Percentiles rank a stretch among this genome's conserved stretches.
phyloP scores from a whole-genome alignment of 2,797 vertebrate species.

The Chelon auratus region DNA sequence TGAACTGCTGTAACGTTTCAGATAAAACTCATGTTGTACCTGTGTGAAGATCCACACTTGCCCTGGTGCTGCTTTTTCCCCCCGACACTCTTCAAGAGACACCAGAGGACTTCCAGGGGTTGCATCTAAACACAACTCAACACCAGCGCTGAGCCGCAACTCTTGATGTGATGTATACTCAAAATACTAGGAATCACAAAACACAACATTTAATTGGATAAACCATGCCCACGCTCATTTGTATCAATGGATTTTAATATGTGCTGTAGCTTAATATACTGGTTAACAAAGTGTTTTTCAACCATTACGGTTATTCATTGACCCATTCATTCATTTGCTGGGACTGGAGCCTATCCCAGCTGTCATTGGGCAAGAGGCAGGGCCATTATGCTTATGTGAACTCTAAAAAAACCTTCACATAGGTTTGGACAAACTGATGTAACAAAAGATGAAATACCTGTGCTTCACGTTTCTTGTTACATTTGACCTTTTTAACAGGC shows the following conservation, averaged over 20 bases:
- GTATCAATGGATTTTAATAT: too few relatives aligned
- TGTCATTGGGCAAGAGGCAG: too few relatives aligned
- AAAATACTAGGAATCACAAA: conserved; percentile 83
- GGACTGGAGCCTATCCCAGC: too few relatives aligned
- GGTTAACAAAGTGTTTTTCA: too few relatives aligned
- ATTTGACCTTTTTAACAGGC: conserved; percentile 83
- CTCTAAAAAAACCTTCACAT: too few relatives aligned
- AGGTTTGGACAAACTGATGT: not conserved
- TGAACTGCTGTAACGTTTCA: conserved; percentile 4
- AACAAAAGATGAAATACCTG: conserved; percentile 77
- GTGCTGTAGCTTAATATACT: too few relatives aligned
- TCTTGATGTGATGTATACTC: conserved; percentile 87
- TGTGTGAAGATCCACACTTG: conserved; percentile 85
- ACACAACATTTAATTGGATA: not conserved
- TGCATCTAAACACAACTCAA: conserved; percentile 85
- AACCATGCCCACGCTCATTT: not conserved
- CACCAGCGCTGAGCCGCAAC: conserved; percentile 85
- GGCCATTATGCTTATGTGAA: not conserved
- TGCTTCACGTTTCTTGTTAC: conserved; percentile 83
- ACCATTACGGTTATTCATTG: too few relatives aligned
- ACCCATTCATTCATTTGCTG: not conserved
- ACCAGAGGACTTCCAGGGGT: conserved; percentile 59
- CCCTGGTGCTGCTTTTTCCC: conserved; percentile 75
- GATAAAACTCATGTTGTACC: conserved; percentile 58
- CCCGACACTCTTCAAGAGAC: conserved; percentile 80